A percentile compares a stretch with the other conserved stretches of the same genome.
phyloP scores from a whole-genome alignment of 2,888 invertebrate species.

The Tortrix viridana region DNA sequence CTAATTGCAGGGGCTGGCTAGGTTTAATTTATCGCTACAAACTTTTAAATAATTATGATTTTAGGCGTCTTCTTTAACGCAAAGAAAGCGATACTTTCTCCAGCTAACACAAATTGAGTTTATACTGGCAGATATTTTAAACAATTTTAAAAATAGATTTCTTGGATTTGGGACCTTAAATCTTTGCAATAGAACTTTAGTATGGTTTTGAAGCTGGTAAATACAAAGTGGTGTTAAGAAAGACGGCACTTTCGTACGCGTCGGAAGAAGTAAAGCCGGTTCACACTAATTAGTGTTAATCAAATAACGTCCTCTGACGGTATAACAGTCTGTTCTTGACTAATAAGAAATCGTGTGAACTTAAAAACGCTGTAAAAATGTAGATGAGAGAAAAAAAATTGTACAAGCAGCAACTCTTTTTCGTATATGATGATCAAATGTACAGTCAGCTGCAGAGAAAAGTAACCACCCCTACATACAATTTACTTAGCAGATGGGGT shows the following conservation, averaged over 20 bases:
- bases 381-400: background rate
- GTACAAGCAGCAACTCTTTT: background rate
- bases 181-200: slow-evolving; percentile 41
- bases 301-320: slow-evolving; percentile 75
- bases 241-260: slow-evolving; percentile 63
- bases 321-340: slow-evolving; percentile 61
- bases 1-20: slow-evolving; percentile 68
- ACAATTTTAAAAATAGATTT: slow-evolving; percentile 35
- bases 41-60: slow-evolving; percentile 35
- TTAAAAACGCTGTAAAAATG: slow-evolving; percentile 18
- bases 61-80: slow-evolving; percentile 32
- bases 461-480: too few species aligned
- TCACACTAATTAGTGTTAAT: slow-evolving; percentile 81
- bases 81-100: slow-evolving; percentile 71
- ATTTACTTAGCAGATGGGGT: too few species aligned
- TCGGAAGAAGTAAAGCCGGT: slow-evolving; percentile 68
- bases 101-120: slow-evolving; percentile 57
- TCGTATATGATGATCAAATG: too few species aligned
- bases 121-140: slow-evolving; percentile 45
- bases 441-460: too few species aligned
- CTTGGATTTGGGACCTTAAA: slow-evolving; percentile 44
- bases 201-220: slow-evolving; percentile 22
- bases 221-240: slow-evolving; percentile 40
- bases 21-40: slow-evolving; percentile 5
- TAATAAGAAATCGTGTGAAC: slow-evolving; percentile 45